These are phyloP conservation scores for Taeniopygia guttata DNA, from an alignment of 2,797 vertebrate genomes.

Conservation along the genomic window DNA sequence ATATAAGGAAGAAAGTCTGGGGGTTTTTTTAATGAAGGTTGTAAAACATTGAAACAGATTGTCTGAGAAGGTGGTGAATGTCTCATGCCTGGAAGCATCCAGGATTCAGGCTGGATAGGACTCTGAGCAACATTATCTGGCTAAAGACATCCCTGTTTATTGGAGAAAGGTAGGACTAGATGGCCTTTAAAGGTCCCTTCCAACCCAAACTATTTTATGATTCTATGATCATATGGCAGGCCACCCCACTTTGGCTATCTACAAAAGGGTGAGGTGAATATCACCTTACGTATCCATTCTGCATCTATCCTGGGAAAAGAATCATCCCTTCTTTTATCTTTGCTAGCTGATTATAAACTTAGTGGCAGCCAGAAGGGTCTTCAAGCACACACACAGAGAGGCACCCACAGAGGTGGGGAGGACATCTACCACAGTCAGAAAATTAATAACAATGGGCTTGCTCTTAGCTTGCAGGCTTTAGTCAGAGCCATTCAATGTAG, in stretches of 20 bases:
- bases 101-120: background rate
- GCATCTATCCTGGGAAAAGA: background rate
- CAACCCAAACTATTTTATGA: background rate
- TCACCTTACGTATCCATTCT: background rate
- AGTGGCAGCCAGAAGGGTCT: background rate
- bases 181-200: background rate
- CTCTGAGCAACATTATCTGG: background rate
- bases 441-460: background rate
- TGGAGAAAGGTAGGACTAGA: background rate
- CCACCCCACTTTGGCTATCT: background rate
- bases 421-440: background rate
- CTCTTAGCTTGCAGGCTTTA: background rate
- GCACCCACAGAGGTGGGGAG: background rate
- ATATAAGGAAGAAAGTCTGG: background rate
- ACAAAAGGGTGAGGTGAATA: background rate
- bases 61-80: background rate
- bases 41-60: background rate
- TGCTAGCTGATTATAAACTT: background rate
- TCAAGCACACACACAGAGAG: background rate
- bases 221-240: background rate
- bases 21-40: background rate
- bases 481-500: background rate
- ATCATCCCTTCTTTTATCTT: background rate
- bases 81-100: background rate
- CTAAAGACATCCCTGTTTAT: background rate